phyloP scores from a whole-genome alignment of 2,113 vertebrate species.

The Poeciliopsis turrubarensis region DNA sequence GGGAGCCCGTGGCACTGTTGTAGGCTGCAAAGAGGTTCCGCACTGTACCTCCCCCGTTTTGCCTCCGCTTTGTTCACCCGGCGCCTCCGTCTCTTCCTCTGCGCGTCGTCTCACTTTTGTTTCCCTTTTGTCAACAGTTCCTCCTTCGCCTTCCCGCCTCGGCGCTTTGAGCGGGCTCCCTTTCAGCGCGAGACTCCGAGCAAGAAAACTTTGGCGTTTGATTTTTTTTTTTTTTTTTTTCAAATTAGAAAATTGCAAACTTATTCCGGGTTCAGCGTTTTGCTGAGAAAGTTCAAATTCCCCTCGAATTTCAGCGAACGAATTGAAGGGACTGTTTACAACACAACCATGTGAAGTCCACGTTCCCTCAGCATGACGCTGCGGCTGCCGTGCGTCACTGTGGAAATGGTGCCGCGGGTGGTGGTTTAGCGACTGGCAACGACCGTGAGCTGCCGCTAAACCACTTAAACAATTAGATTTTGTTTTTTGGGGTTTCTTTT shows the following conservation, averaged over 20 bases:
- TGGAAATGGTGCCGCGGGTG: no score
- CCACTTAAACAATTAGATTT: no score
- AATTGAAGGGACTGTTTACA: background rate
- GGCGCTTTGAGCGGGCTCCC: constrained; percentile 15
- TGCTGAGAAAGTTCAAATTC: no score
- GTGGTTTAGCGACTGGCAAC: background rate
- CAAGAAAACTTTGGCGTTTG: constrained; percentile 2
- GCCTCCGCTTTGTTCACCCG: constrained; percentile 54
- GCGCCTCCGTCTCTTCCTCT: constrained; percentile 20
- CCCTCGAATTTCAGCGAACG: no score
- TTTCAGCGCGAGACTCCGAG: constrained; percentile 17
- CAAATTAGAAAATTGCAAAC: background rate
- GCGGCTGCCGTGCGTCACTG: background rate
- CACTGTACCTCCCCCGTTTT: constrained; percentile 45
- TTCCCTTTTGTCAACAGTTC: constrained; percentile 29
- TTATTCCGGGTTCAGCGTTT: no score
- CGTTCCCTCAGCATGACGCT: background rate
- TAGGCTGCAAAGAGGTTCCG: constrained; percentile 59
- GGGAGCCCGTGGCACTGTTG: constrained; percentile 63
- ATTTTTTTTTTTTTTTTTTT: background rate
- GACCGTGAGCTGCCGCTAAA: no score
- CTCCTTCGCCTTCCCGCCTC: constrained; percentile 24
- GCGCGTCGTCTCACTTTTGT: constrained; percentile 23
- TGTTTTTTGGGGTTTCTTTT: no score
- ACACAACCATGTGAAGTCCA: background rate